phyloP scores from a whole-genome alignment of 2,113 vertebrate species.

The Copsychus sechellarum region DNA sequence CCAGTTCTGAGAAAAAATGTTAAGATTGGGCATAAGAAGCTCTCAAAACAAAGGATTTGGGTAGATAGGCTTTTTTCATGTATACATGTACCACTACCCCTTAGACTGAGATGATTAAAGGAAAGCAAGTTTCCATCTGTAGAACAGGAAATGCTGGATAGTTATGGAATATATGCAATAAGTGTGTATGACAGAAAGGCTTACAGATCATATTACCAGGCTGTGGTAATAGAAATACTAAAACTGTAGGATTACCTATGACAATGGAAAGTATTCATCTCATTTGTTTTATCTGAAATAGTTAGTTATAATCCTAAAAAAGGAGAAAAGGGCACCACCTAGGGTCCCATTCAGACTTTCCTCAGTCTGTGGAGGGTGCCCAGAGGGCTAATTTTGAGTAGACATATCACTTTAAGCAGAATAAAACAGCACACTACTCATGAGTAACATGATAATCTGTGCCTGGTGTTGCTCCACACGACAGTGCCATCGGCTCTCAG shows the following conservation, averaged over 20 bases:
- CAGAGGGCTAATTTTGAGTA: neutral
- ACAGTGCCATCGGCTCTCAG: fast-evolving
- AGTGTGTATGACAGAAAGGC: neutral
- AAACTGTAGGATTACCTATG: neutral
- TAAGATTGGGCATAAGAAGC: neutral
- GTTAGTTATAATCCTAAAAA: neutral
- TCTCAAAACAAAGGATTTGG: neutral
- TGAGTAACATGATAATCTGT: neutral
- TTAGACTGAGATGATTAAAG: neutral
- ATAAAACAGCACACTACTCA: neutral
- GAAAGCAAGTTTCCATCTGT: neutral
- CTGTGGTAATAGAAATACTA: neutral
- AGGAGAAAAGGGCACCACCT: neutral
- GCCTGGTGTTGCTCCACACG: fast-evolving
- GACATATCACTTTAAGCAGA: fast-evolving
- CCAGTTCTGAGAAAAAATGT: neutral
- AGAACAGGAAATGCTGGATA: neutral
- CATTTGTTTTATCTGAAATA: neutral
- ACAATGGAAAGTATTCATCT: neutral
- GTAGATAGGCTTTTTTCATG: neutral
- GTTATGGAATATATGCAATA: neutral
- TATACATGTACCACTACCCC: neutral
- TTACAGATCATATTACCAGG: neutral
- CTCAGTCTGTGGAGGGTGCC: neutral
- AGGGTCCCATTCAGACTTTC: neutral